Evolutionary conservation across 2,113 vertebrate species (phyloP).

Genomic region (Tachysurus fulvidraco): DNA sequence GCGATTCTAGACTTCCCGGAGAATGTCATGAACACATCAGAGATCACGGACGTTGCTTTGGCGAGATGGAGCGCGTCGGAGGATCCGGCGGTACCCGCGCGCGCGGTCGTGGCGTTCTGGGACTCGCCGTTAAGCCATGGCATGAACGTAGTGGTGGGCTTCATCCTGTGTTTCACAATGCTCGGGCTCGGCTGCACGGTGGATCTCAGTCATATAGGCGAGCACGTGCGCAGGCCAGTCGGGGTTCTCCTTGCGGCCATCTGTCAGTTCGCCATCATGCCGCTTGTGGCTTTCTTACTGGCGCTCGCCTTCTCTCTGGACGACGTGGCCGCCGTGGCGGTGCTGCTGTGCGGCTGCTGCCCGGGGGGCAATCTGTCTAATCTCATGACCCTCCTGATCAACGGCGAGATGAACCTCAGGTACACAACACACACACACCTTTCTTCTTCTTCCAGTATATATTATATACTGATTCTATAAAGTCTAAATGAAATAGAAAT

Average conservation of each 20-base stretch:
- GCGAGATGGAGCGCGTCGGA: conserved; percentile 43
- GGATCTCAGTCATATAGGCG: conserved; percentile 83
- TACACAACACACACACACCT: conserved; percentile 57
- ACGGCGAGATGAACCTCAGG: conserved; percentile 99
- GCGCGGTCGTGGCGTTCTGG: conserved; percentile 74
- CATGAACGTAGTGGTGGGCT: conserved; percentile 88
- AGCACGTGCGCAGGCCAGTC: conserved; percentile 85
- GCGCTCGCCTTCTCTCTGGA: conserved; percentile 86
- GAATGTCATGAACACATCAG: conserved; percentile 38
- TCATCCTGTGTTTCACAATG: conserved; percentile 91
- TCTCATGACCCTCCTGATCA: conserved; percentile 89
- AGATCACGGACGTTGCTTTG: conserved; percentile 25
- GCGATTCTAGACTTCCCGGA: conserved; percentile 42
- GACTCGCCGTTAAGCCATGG: conserved; percentile 86
- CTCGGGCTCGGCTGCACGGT: conserved; percentile 94
- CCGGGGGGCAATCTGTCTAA: conserved; percentile 95
- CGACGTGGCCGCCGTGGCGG: conserved; percentile 91
- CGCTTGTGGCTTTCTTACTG: conserved; percentile 88
- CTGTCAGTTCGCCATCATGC: conserved; percentile 94
- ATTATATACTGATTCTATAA: background rate
- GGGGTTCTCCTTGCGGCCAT: conserved; percentile 87
- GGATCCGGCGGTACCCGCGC: conserved; percentile 51
- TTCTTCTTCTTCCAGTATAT: background rate
- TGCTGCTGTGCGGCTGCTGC: conserved; percentile 94
- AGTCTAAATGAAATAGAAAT: no score